Evolutionary conservation across 2,888 invertebrate genomes (phyloP).

Genomic region (Xestia c-nigrum): DNA sequence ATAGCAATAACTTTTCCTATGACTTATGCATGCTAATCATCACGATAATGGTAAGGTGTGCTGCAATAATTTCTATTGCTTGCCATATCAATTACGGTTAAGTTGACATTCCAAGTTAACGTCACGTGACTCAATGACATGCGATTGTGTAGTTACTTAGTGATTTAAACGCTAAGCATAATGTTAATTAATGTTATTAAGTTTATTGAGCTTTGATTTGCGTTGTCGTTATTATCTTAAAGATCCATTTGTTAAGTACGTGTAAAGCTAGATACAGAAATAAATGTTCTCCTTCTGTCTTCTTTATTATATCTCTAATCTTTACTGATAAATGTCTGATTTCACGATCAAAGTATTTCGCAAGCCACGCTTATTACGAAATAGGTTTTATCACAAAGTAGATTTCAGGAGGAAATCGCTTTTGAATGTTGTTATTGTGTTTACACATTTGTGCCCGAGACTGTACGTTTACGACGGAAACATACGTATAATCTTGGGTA

Average conservation of each 20-base stretch:
- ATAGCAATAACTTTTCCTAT: constrained; percentile 29
- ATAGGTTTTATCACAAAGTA: not conserved
- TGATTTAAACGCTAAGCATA: constrained; percentile 26
- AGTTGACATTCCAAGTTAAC: constrained; percentile 46
- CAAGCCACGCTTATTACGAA: not conserved
- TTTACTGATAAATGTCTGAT: not conserved
- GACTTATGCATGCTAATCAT: constrained; percentile 35
- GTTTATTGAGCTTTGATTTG: constrained; percentile 17
- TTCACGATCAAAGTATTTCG: not conserved
- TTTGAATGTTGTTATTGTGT: not conserved
- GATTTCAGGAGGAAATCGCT: not conserved
- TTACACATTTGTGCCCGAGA: not conserved
- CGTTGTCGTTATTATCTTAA: not conserved
- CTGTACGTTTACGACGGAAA: not conserved
- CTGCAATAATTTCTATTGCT: constrained; percentile 50
- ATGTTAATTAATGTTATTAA: constrained; percentile 12
- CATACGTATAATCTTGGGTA: not conserved
- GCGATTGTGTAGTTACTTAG: constrained; percentile 34
- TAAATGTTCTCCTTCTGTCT: not conserved
- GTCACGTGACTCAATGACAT: constrained; percentile 51
- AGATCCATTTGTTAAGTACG: not conserved
- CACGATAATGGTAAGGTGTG: constrained; percentile 39
- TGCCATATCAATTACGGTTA: constrained; percentile 50
- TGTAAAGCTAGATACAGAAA: not conserved
- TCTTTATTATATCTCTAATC: too few species aligned